Base-by-base conservation (phyloP, 2,797 vertebrate genomes). In the Sternotherus odoratus region DNA sequence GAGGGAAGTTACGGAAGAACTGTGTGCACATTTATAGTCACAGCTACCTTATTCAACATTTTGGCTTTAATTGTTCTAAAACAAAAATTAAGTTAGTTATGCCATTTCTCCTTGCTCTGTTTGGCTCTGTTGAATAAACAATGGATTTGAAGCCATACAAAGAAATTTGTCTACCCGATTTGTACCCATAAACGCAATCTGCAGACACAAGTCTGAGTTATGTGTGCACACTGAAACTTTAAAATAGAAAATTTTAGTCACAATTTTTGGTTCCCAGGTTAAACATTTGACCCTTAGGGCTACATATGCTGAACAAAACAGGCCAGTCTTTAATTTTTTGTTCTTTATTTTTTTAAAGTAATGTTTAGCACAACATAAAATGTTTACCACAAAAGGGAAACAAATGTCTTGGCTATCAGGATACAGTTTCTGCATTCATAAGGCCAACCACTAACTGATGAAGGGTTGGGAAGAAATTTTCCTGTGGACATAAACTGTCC, bases 301-400 rank as follows among this genome's bases (percentile, higher is more conserved):
- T n/a, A 5, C 0, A 0, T 5, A 26, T 2, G 50, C 6, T 85
- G 36, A 26, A 79, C 17, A 85, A 85, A 19, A 69, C 33, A 78
- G 75, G 33, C 51, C 54, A 33, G 46, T 17, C 7, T 86, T 63
- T 21, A 2, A 8, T 56, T 87, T 54, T 87, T 28, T 21, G 12
- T 0, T 5, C 30, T 24, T 43, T 79, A 60, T 69, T 69, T 33
- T 66, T 69, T 69, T 39, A n/a, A 36, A 36, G 36, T 24, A 39
- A 85, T 28, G 69, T 69, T 92, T 89, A 28, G 6, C 78, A 90
- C 93, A 91, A 86, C 11, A n/a, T 19, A 78, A 26, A 63, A 74
- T 82, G 77, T 46, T 90, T 2, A 30, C 28, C 66, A 69, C 10
- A 50, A 28, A 82, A 82, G 15, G 30, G 28, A 87, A 87, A 60